These are phyloP conservation scores for Drosophila incognita DNA, from an alignment of 2,888 invertebrate genomes.

Conservation along the genomic window DNA sequence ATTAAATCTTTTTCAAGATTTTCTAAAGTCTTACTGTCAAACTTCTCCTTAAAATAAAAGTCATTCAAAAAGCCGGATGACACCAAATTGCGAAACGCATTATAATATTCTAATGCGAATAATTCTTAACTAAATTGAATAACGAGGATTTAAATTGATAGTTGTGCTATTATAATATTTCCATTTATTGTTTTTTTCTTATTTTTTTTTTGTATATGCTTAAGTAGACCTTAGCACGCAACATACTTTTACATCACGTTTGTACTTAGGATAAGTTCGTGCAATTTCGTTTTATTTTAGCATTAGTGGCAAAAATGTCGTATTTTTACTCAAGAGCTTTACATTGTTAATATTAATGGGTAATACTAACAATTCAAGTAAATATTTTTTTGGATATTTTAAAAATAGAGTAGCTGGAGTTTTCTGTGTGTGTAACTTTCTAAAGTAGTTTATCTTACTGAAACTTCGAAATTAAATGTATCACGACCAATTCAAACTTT, in stretches of 20 bases:
- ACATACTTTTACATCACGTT: background rate
- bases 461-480: background rate
- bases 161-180: background rate
- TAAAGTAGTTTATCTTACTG: background rate
- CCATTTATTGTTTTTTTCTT: background rate
- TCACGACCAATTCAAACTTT: background rate
- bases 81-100: background rate
- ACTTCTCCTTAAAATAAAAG: background rate
- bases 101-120: background rate
- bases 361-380: background rate
- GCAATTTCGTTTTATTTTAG: background rate
- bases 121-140: background rate
- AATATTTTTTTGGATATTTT: background rate
- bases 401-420: background rate
- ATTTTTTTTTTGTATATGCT: background rate
- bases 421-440: background rate
- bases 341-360: background rate
- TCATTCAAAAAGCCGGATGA: background rate
- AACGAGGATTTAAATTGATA: background rate
- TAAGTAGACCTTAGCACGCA: background rate
- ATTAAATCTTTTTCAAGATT: background rate
- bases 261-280: background rate
- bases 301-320: background rate
- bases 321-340: background rate
- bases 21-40: background rate